These are phyloP conservation scores for Laticauda colubrina DNA, from an alignment of 2,113 vertebrate genomes.

Conservation along the genomic window DNA sequence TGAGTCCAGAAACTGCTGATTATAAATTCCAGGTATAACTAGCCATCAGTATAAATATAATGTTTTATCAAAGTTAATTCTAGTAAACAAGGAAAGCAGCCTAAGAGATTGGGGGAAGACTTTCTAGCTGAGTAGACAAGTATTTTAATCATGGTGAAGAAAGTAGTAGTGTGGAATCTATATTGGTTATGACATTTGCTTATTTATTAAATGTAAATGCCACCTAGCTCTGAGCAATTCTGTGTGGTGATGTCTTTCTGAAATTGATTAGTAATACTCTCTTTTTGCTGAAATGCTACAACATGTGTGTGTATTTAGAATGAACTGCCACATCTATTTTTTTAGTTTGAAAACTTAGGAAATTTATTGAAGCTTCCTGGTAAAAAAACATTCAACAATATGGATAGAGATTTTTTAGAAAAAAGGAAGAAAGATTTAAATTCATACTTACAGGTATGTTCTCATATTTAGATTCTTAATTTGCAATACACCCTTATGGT, in stretches of 20 bases:
- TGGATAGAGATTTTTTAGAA: conserved; percentile 97
- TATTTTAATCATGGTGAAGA: not conserved
- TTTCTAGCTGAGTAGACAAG: not conserved
- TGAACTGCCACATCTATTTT: conserved; percentile 24
- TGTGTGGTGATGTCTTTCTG: not conserved
- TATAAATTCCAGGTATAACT: not conserved
- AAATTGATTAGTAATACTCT: not conserved
- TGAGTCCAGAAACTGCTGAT: not conserved
- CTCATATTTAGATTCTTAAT: not conserved
- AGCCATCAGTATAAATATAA: not conserved
- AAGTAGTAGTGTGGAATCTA: not conserved
- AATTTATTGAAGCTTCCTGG: conserved; percentile 91
- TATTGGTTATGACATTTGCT: not conserved
- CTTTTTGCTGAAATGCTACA: not conserved
- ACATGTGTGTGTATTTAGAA: not conserved
- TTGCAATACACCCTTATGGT: not conserved
- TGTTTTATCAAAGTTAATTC: not conserved
- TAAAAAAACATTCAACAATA: conserved; percentile 99
- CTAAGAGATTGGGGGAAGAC: not conserved
- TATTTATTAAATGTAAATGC: not conserved
- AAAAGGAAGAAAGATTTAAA: conserved; percentile 98
- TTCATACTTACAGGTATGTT: conserved; percentile 87
- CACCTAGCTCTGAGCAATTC: not conserved
- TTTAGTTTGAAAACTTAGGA: conserved; percentile 91
- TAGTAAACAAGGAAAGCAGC: not conserved